phyloP scores from a whole-genome alignment of 2,888 invertebrate species.

The Temnothorax rugatulus region DNA sequence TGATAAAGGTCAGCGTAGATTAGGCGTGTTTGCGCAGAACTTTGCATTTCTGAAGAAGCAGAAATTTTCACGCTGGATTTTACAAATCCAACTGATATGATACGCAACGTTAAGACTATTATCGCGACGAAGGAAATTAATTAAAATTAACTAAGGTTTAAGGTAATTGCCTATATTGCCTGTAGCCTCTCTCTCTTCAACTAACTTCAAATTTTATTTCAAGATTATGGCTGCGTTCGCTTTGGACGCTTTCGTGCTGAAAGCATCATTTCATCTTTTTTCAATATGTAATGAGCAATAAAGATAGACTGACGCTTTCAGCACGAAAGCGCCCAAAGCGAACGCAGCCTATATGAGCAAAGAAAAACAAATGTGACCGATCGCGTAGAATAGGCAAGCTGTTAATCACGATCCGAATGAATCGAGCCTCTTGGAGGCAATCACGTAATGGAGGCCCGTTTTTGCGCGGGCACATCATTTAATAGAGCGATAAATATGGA shows the following conservation, averaged over 20 bases:
- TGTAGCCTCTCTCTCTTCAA: too few species aligned
- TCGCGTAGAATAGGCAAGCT: neutral
- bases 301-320: too few species aligned
- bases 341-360: too few species aligned
- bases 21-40: conserved; percentile 29
- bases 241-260: too few species aligned
- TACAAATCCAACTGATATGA: neutral
- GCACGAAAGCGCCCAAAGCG: too few species aligned
- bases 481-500: conserved; percentile 67
- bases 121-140: neutral
- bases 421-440: conserved; percentile 61
- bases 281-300: too few species aligned
- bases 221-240: too few species aligned
- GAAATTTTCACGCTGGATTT: conserved; percentile 24
- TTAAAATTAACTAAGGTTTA: neutral
- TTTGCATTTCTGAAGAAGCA: neutral
- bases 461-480: conserved; percentile 39
- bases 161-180: neutral
- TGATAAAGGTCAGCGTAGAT: neutral
- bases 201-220: neutral
- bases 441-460: conserved; percentile 71
- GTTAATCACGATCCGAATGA: neutral
- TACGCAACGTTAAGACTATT: neutral
- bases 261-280: too few species aligned
- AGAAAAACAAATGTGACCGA: neutral